phyloP scores from a whole-genome alignment of 2,888 invertebrate species.

The Tachina lurida region DNA sequence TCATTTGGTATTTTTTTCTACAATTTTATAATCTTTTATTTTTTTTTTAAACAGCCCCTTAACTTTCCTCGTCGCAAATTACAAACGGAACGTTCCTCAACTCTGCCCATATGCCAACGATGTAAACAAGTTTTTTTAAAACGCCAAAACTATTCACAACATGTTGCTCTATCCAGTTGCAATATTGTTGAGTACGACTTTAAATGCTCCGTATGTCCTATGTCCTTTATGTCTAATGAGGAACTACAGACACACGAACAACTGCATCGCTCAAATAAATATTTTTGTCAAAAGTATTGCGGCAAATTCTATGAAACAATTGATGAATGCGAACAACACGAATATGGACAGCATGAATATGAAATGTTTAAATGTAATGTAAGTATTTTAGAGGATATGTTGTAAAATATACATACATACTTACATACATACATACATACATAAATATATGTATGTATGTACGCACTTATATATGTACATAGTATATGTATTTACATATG shows the following conservation, averaged over 20 bases:
- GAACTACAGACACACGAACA: conserved; percentile 78
- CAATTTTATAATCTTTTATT: conserved; percentile 14
- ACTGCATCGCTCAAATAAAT: conserved; percentile 77
- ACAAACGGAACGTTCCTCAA: conserved; percentile 78
- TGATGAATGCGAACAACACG: conserved; percentile 79
- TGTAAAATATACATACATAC: not conserved
- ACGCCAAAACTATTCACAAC: conserved; percentile 78
- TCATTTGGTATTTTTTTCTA: conserved; percentile 31
- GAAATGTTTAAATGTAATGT: conserved; percentile 79
- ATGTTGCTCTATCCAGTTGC: conserved; percentile 79
- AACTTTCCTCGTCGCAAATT: conserved; percentile 79
- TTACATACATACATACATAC: not conserved
- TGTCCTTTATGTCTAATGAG: conserved; percentile 79
- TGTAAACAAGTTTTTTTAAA: conserved; percentile 81
- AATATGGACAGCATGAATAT: conserved; percentile 79
- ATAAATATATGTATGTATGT: not conserved
- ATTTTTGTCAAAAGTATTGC: conserved; percentile 80
- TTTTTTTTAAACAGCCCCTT: conserved; percentile 73
- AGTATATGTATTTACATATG: not conserved
- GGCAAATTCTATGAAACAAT: conserved; percentile 79
- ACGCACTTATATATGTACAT: not conserved
- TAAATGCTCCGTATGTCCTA: conserved; percentile 79
- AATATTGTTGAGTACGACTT: conserved; percentile 80
- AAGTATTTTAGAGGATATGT: conserved; percentile 66
- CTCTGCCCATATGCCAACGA: conserved; percentile 79